These are phyloP conservation scores for Harpegnathos saltator DNA, from an alignment of 1,140 invertebrate species.

Conservation along the genomic window DNA sequence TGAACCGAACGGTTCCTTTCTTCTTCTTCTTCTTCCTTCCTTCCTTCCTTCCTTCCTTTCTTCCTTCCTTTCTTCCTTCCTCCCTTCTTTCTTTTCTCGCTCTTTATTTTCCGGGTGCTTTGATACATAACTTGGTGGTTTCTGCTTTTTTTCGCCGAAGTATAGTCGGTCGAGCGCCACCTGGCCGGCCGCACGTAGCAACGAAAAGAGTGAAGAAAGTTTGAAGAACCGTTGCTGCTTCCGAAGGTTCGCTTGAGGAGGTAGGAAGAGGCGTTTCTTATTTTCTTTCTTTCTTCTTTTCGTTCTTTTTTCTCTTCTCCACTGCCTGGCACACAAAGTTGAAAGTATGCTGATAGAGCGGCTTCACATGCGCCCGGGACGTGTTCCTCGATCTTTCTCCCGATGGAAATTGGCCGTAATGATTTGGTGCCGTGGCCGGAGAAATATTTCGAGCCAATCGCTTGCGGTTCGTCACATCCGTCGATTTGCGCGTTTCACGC, in stretches of 20 bases:
- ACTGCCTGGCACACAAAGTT: constrained; percentile 20
- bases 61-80: no score
- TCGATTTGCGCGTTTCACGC: no score
- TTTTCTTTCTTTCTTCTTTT: constrained; percentile 46
- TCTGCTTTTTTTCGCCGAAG: constrained; percentile 37
- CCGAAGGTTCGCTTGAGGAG: constrained; percentile 25
- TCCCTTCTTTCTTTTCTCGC: no score
- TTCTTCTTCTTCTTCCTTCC: no score
- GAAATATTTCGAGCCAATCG: no score
- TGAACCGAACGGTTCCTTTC: no score
- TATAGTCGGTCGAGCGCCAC: constrained; percentile 53
- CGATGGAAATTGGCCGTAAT: not conserved
- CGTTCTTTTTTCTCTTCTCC: constrained; percentile 41
- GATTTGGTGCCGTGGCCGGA: not conserved
- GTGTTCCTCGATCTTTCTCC: constrained; percentile 3
- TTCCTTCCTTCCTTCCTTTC: no score
- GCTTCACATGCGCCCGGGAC: not conserved
- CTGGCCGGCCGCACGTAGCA: constrained; percentile 14
- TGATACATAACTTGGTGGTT: constrained; percentile 19
- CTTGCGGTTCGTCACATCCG: no score
- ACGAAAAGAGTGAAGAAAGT: constrained; percentile 39
- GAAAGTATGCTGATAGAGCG: constrained; percentile 51
- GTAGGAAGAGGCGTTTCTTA: constrained; percentile 46
- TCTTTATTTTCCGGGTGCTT: constrained; percentile 17
- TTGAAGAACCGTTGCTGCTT: constrained; percentile 56